These are phyloP conservation scores for Cebus imitator DNA, from an alignment of 2,113 vertebrate genomes.

Conservation along the genomic window DNA sequence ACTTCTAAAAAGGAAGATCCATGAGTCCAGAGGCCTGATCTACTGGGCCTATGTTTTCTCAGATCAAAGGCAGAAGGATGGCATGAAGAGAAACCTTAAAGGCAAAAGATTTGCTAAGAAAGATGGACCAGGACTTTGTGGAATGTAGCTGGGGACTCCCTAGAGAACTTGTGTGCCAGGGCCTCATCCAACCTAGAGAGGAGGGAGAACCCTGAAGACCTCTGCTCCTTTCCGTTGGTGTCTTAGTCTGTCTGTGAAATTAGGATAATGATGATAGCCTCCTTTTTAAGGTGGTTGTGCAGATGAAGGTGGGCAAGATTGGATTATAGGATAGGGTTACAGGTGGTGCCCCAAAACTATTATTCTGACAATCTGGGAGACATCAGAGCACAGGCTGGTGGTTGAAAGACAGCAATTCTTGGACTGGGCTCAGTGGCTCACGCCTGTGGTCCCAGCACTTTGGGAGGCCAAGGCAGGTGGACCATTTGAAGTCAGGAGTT, in stretches of 20 bases:
- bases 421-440: no score
- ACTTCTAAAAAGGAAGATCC: constrained; percentile 6
- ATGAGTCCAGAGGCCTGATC: neutral
- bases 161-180: neutral
- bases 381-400: neutral
- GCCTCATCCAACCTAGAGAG: neutral
- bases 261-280: neutral
- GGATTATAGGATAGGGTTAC: neutral
- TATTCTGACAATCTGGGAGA: neutral
- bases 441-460: no score
- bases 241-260: neutral
- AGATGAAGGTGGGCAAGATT: neutral
- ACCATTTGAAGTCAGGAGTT: no score
- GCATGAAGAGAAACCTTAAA: neutral
- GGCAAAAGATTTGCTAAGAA: neutral
- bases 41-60: neutral
- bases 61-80: neutral
- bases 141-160: neutral
- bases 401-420: neutral
- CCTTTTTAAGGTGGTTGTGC: neutral
- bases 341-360: neutral
- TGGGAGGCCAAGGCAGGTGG: no score
- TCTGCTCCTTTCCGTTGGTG: neutral
- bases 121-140: neutral
- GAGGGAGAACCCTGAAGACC: neutral